A percentile compares a stretch with the other conserved stretches of the same genome.
These are phyloP conservation scores for Malacoctenus gilli DNA, from an alignment of 2,797 vertebrate species.

Conservation along the genomic window DNA sequence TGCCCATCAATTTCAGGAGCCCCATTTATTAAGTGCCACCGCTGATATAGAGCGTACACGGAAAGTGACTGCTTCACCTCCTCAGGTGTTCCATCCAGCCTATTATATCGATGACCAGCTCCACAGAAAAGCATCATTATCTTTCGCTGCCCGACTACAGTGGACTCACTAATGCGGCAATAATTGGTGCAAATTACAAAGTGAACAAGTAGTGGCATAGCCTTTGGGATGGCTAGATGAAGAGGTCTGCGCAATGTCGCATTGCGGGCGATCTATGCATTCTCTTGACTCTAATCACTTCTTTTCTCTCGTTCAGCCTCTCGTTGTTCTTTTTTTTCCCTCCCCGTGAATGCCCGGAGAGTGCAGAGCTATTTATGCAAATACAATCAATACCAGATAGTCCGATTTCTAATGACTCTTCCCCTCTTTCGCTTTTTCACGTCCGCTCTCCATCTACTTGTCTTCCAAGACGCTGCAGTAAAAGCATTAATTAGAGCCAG, in stretches of 20 bases:
- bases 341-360: no score
- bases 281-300: slow-evolving; percentile 54
- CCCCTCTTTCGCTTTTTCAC: slow-evolving; percentile 10
- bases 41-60: slow-evolving; percentile 24
- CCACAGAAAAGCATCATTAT: slow-evolving; percentile 50
- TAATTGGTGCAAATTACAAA: slow-evolving; percentile 70
- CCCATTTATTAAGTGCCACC: slow-evolving; percentile 43
- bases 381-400: slow-evolving; percentile 76
- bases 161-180: slow-evolving; percentile 49
- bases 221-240: slow-evolving; percentile 62
- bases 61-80: slow-evolving; percentile 27
- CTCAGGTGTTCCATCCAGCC: slow-evolving; percentile 46
- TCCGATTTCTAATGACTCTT: slow-evolving; percentile 26
- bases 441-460: slow-evolving; percentile 41
- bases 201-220: slow-evolving; percentile 43
- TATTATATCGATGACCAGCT: slow-evolving; percentile 52
- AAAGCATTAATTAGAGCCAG: slow-evolving; percentile 72
- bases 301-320: slow-evolving; percentile 39
- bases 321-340: slow-evolving; percentile 33
- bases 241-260: slow-evolving; percentile 59
- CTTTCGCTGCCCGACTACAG: slow-evolving; percentile 39
- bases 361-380: slow-evolving; percentile 67
- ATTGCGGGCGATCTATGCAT: slow-evolving; percentile 62
- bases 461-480: slow-evolving; percentile 68
- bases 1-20: slow-evolving; percentile 31